phyloP scores from a whole-genome alignment of 2,888 invertebrate species.

The Xestia ashworthii region DNA sequence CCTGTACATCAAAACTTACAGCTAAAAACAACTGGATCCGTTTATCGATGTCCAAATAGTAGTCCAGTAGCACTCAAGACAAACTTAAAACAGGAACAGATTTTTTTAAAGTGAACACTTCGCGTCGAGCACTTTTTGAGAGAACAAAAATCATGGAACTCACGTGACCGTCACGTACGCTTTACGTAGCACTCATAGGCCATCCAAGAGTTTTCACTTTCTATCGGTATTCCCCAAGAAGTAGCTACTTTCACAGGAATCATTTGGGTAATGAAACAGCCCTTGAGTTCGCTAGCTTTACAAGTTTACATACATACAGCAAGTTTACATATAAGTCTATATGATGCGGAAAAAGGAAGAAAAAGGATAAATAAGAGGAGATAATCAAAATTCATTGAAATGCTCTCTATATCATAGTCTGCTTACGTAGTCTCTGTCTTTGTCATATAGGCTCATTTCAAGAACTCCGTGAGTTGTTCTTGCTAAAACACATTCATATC shows the following conservation, averaged over 20 bases:
- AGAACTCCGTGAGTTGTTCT: background rate
- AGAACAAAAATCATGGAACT: no score
- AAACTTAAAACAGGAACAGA: background rate
- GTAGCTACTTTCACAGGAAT: background rate
- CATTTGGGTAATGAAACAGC: background rate
- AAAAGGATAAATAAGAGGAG: background rate
- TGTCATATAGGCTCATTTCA: background rate
- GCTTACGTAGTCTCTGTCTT: background rate
- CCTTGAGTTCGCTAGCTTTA: background rate
- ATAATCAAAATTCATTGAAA: background rate
- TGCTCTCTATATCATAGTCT: background rate
- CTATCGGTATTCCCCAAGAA: no score
- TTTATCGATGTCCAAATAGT: background rate
- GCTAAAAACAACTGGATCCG: background rate
- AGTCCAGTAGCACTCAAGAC: background rate
- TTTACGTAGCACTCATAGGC: no score
- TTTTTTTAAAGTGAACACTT: background rate
- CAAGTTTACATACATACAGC: no score
- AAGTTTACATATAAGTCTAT: no score
- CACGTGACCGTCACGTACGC: no score
- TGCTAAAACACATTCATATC: background rate
- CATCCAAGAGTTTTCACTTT: no score
- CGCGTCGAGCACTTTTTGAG: no score
- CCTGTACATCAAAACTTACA: conserved; percentile 76
- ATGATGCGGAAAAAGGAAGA: background rate